A percentile compares a stretch with the other conserved stretches of the same genome.
These are phyloP conservation scores for Pachydiplax longipennis DNA, from an alignment of 2,888 invertebrate species.

Conservation along the genomic window DNA sequence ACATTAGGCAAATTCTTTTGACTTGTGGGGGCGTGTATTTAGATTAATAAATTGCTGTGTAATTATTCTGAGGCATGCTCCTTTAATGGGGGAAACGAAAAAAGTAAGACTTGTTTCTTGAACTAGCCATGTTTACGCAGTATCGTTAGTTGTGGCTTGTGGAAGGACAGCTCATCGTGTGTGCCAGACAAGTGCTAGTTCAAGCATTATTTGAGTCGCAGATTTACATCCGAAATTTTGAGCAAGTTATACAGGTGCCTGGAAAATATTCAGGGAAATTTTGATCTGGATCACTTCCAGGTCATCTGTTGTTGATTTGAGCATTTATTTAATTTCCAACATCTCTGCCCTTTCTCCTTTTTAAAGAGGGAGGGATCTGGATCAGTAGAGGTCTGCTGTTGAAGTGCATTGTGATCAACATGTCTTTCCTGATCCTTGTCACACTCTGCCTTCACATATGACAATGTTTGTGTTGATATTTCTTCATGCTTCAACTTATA, in stretches of 20 bases:
- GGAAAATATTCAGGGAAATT: background rate
- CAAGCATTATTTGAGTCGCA: background rate
- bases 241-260: background rate
- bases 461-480: background rate
- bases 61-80: background rate
- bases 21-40: background rate
- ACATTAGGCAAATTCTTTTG: conserved; percentile 6
- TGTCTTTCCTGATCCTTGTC: background rate
- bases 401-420: conserved; percentile 7
- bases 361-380: background rate
- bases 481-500: background rate
- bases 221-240: background rate
- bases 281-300: background rate
- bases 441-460: background rate
- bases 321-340: conserved; percentile 4
- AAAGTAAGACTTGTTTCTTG: background rate
- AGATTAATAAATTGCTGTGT: conserved; percentile 1
- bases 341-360: background rate
- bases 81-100: background rate
- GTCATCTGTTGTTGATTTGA: background rate
- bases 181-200: background rate
- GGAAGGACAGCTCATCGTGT: background rate
- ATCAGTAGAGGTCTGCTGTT: background rate
- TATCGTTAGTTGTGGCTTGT: background rate
- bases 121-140: background rate